phyloP scores from a whole-genome alignment of 1,140 invertebrate species.

The Drosophila kepulauana region DNA sequence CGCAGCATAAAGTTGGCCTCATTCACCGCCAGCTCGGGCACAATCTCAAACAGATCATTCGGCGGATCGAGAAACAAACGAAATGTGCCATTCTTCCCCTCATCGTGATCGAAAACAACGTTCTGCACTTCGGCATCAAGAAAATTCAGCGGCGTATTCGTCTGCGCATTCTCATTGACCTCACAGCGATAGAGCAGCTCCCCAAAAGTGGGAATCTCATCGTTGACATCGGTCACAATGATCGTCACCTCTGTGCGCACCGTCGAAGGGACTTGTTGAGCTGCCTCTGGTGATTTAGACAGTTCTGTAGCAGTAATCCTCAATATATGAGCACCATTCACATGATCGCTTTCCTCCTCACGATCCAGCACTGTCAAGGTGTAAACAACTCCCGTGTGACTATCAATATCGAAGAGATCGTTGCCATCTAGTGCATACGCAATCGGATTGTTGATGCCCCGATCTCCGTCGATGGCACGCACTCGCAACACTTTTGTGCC shows the following conservation, averaged over 20 bases:
- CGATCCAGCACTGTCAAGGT: slow-evolving; percentile 92
- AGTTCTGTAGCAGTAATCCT: slow-evolving; percentile 90
- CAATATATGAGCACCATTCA: slow-evolving; percentile 94
- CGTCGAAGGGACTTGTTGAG: slow-evolving; percentile 88
- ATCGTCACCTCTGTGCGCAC: slow-evolving; percentile 96
- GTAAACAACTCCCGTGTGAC: slow-evolving; percentile 91
- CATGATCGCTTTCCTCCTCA: slow-evolving; percentile 91
- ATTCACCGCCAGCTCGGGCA: slow-evolving; percentile 94
- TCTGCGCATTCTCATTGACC: slow-evolving; percentile 96
- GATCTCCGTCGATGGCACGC: slow-evolving; percentile 95
- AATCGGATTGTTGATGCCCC: slow-evolving; percentile 95
- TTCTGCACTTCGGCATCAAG: slow-evolving; percentile 91
- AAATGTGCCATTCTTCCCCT: slow-evolving; percentile 97
- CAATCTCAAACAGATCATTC: slow-evolving; percentile 94
- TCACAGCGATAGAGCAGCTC: slow-evolving; percentile 93
- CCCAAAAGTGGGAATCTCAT: slow-evolving; percentile 95
- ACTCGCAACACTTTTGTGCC: slow-evolving; percentile 94
- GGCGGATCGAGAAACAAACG: slow-evolving; percentile 92
- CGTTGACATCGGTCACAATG: slow-evolving; percentile 97
- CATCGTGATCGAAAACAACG: slow-evolving; percentile 96
- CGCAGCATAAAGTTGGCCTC: slow-evolving; percentile 96
- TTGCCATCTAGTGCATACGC: slow-evolving; percentile 92
- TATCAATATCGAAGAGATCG: slow-evolving; percentile 91
- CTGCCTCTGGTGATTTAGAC: slow-evolving; percentile 89
- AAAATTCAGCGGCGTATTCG: slow-evolving; percentile 95